Evolutionary conservation across 2,888 invertebrate species (phyloP).

Genomic region (Linyphia triangularis): DNA sequence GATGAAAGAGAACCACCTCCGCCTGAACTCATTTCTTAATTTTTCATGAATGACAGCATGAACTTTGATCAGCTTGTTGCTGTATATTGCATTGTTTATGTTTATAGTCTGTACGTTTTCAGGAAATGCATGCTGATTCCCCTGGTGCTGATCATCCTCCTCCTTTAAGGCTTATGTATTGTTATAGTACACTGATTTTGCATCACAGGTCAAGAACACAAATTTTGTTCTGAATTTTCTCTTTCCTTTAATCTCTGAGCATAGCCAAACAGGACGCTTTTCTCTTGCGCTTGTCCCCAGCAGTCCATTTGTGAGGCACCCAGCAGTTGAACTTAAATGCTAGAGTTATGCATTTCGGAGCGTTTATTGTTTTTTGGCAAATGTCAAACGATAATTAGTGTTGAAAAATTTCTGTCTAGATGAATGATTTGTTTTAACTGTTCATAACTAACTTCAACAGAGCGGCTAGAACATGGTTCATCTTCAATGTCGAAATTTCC

Average conservation of each 20-base stretch:
- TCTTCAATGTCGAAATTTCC: too few species aligned
- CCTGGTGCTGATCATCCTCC: background rate
- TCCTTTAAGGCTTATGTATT: too few species aligned
- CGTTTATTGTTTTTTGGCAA: background rate
- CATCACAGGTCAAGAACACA: background rate
- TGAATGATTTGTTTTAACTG: too few species aligned
- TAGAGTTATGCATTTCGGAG: background rate
- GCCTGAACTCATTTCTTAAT: too few species aligned
- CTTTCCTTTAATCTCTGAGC: too few species aligned
- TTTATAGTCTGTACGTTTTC: background rate
- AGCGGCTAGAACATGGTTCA: too few species aligned
- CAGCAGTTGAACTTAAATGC: slow-evolving; percentile 13
- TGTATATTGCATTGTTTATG: background rate
- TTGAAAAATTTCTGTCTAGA: too few species aligned
- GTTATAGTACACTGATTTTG: background rate
- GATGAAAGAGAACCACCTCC: background rate
- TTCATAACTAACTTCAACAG: too few species aligned
- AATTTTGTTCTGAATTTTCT: background rate
- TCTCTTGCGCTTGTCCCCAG: too few species aligned
- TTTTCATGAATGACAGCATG: too few species aligned
- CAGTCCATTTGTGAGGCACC: slow-evolving; percentile 7
- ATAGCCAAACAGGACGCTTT: too few species aligned
- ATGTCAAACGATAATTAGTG: too few species aligned
- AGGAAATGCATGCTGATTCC: background rate
- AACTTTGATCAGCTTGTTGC: background rate